phyloP scores from a whole-genome alignment of 2,888 invertebrate genomes.

The Cephus runcator region DNA sequence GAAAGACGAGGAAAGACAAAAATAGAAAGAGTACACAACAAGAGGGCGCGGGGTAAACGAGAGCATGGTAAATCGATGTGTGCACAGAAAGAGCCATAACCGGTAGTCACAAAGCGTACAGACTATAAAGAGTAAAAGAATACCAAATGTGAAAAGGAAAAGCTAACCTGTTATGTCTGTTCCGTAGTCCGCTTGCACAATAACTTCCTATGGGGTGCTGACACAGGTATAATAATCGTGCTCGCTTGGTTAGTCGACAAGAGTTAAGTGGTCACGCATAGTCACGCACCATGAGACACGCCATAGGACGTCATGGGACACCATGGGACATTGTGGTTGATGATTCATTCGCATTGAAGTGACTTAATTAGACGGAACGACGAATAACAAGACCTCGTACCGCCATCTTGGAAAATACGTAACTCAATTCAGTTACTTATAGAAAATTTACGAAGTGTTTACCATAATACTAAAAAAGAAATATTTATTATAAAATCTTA shows the following conservation, averaged over 20 bases:
- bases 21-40: not conserved
- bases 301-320: not conserved
- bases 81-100: conserved; percentile 28
- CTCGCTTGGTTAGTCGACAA: conserved; percentile 43
- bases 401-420: not conserved
- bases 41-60: conserved; percentile 18
- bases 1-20: not conserved
- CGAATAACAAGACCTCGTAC: conserved; percentile 17
- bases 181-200: conserved; percentile 22
- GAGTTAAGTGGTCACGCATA: conserved; percentile 52
- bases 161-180: conserved; percentile 35
- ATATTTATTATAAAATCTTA: too few species aligned
- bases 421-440: too few species aligned
- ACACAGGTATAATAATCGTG: conserved; percentile 51
- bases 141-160: conserved; percentile 21
- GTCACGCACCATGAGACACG: conserved; percentile 34
- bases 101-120: conserved; percentile 35
- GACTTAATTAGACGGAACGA: conserved; percentile 49
- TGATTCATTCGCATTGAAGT: conserved; percentile 41
- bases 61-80: not conserved
- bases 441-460: too few species aligned
- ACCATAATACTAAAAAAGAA: too few species aligned
- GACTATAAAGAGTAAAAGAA: conserved; percentile 3
- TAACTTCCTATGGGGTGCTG: conserved; percentile 28
- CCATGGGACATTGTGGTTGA: conserved; percentile 23